phyloP scores from a whole-genome alignment of 2,888 invertebrate species.

The Ecliptopera silaceata region DNA sequence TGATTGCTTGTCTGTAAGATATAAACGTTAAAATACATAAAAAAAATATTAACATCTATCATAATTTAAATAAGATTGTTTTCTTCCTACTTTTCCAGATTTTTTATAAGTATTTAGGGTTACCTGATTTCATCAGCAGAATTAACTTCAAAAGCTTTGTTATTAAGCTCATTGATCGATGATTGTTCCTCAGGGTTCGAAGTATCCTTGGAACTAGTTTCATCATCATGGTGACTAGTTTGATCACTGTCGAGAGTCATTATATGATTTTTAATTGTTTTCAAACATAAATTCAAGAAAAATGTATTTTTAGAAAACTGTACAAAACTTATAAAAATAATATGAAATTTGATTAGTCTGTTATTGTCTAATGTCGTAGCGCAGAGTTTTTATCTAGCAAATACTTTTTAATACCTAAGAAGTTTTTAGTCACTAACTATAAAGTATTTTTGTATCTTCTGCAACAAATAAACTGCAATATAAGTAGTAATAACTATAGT shows the following conservation, averaged over 20 bases:
- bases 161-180: neutral
- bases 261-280: neutral
- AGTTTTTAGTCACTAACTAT: too few relatives aligned
- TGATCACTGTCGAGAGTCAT: neutral
- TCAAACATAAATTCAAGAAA: neutral
- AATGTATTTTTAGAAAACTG: neutral
- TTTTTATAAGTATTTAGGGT: neutral
- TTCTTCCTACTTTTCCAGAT: too few relatives aligned
- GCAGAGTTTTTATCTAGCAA: too few relatives aligned
- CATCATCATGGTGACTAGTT: neutral
- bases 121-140: constrained; percentile 25
- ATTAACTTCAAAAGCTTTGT: constrained; percentile 14
- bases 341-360: too few relatives aligned
- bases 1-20: constrained; percentile 19
- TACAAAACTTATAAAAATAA: neutral
- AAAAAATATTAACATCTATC: too few relatives aligned
- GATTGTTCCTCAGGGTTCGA: neutral
- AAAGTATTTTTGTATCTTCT: too few relatives aligned
- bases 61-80: too few relatives aligned
- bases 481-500: too few relatives aligned
- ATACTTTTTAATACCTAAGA: too few relatives aligned
- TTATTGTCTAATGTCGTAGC: too few relatives aligned
- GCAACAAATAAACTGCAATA: too few relatives aligned
- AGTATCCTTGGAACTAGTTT: neutral
- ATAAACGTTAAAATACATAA: too few relatives aligned